Conservation (phyloP, 1,140 invertebrate genomes). For the Scylla paramamosain region DNA sequence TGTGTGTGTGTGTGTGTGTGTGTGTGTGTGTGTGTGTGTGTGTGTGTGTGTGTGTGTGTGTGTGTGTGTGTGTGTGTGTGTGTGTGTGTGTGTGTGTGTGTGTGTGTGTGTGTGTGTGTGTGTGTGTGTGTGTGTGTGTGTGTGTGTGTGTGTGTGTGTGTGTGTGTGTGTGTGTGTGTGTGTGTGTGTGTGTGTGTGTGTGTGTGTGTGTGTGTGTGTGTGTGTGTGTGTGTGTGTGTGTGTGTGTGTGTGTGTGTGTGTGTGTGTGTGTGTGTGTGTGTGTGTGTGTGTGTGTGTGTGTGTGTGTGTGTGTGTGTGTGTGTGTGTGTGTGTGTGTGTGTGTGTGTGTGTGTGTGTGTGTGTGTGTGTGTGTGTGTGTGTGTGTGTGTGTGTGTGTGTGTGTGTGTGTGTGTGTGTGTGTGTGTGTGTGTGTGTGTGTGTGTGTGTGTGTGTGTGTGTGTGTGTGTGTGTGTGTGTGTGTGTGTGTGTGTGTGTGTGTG, state of each 20-base stretch:
- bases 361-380: constrained; percentile 36
- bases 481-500: constrained; percentile 32
- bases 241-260: constrained; percentile 39
- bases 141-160: constrained; percentile 39
- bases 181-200: constrained; percentile 35
- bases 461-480: constrained; percentile 36
- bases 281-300: constrained; percentile 27
- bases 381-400: constrained; percentile 34
- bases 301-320: constrained; percentile 44
- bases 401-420: constrained; percentile 34
- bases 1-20: constrained; percentile 39
- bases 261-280: constrained; percentile 35
- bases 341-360: constrained; percentile 42
- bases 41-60: constrained; percentile 32
- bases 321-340: constrained; percentile 39
- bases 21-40: constrained; percentile 39
- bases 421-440: constrained; percentile 42
- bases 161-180: constrained; percentile 29
- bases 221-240: constrained; percentile 42
- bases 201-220: constrained; percentile 39
- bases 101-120: constrained; percentile 42
- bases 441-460: constrained; percentile 42
- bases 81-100: constrained; percentile 37
- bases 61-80: constrained; percentile 35
- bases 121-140: constrained; percentile 42